Percentiles rank a stretch among this genome's conserved stretches.
Conservation (phyloP, 2,113 vertebrate genomes). For the Lanius ludovicianus region DNA sequence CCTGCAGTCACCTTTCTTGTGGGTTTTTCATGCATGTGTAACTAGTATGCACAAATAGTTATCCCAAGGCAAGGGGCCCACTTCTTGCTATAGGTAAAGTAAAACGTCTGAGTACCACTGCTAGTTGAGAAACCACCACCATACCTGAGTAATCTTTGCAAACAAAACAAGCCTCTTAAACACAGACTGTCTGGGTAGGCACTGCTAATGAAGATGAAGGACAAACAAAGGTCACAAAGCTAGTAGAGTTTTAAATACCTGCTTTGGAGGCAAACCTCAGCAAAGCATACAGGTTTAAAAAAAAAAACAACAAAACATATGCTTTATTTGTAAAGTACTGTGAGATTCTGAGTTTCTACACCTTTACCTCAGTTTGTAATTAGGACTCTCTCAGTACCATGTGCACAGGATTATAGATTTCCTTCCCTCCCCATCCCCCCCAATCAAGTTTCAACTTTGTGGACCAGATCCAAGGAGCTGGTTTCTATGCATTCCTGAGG, state of each 20-base stretch:
- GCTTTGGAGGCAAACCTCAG: neutral
- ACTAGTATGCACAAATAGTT: neutral
- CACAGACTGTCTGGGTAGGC: neutral
- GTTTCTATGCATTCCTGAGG: conserved; percentile 57
- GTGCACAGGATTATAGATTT: neutral
- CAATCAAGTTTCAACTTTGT: conserved; percentile 29
- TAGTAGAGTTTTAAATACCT: neutral
- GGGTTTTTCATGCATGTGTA: neutral
- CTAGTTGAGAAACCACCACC: neutral
- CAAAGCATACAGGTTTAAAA: neutral
- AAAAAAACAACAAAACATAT: neutral
- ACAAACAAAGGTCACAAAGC: neutral
- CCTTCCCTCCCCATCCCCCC: neutral
- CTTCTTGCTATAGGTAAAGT: neutral
- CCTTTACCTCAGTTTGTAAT: neutral
- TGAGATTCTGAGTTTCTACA: neutral
- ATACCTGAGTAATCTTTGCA: neutral
- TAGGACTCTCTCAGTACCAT: neutral
- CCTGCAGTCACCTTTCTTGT: neutral
- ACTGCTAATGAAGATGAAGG: neutral
- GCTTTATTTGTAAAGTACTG: neutral
- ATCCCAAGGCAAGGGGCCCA: neutral
- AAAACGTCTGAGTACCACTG: neutral
- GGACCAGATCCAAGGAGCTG: conserved; percentile 10
- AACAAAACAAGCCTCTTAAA: neutral